These are phyloP conservation scores for Pangasianodon gigas DNA, from an alignment of 2,113 vertebrate genomes.

Conservation along the genomic window DNA sequence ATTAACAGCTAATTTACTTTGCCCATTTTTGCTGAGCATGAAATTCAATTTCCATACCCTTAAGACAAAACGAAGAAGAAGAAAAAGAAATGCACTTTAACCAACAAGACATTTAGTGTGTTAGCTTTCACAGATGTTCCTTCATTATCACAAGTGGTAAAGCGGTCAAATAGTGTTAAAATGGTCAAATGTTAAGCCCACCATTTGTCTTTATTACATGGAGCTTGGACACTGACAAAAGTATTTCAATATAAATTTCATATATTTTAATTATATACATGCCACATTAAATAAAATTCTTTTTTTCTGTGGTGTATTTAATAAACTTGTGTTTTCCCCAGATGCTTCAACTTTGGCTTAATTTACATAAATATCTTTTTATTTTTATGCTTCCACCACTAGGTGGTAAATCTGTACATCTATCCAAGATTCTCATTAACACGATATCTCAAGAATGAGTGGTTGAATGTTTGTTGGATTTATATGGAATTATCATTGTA, in stretches of 20 bases:
- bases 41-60: neutral
- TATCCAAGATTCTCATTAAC: neutral
- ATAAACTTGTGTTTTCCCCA: neutral
- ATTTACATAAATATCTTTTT: neutral
- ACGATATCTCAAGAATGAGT: too few species aligned
- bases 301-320: too few species aligned
- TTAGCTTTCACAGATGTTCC: neutral
- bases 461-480: too few species aligned
- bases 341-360: neutral
- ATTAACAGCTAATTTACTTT: neutral
- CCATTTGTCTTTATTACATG: neutral
- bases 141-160: neutral
- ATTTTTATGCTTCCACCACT: neutral
- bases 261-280: too few species aligned
- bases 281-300: too few species aligned
- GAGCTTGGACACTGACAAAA: neutral
- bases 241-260: neutral
- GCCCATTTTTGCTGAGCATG: neutral
- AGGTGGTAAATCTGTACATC: neutral
- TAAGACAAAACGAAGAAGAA: neutral
- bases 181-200: neutral
- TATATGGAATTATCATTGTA: too few species aligned
- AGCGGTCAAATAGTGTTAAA: neutral
- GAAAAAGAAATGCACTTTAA: too few species aligned
- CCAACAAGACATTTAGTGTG: neutral